A percentile compares a stretch with the other conserved stretches of the same genome.
Conservation (phyloP, 1,140 invertebrate species). For the Sitodiplosis mosellana region DNA sequence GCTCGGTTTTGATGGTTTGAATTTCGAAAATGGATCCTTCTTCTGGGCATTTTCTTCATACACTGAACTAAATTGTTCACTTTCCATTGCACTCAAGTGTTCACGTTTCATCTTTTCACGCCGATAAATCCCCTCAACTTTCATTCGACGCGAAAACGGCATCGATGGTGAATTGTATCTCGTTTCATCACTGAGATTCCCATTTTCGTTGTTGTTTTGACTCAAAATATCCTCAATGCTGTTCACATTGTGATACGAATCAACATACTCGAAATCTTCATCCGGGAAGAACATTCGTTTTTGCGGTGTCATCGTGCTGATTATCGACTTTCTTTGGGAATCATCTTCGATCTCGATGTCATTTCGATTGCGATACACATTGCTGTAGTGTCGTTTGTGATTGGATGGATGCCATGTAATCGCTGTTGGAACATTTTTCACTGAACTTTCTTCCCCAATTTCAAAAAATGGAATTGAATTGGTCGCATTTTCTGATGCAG, state of each 20-base stretch:
- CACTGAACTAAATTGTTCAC: neutral
- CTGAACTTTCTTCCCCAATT: too few relatives aligned
- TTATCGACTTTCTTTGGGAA: too few relatives aligned
- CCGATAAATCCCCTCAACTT: neutral
- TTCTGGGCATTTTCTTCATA: neutral
- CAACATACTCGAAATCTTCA: too few relatives aligned
- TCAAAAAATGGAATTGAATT: too few relatives aligned
- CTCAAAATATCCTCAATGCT: slow-evolving; percentile 4
- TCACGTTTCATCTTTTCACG: neutral
- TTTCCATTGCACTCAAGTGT: neutral
- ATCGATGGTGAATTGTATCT: neutral
- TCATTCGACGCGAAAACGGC: neutral
- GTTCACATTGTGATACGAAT: neutral
- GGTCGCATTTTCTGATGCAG: too few relatives aligned
- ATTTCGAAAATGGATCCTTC: neutral
- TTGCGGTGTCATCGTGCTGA: too few relatives aligned
- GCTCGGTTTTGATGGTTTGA: neutral
- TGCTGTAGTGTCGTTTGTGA: too few relatives aligned
- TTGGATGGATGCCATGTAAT: too few relatives aligned
- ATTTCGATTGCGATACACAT: too few relatives aligned
- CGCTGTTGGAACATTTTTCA: too few relatives aligned
- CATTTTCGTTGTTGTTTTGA: neutral
- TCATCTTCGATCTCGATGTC: too few relatives aligned
- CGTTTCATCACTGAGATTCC: neutral
- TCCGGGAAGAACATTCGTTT: too few relatives aligned